Percentiles rank a stretch among this genome's conserved stretches.
Conservation (phyloP, 2,888 invertebrate genomes). For the Leucophenga maculata region DNA sequence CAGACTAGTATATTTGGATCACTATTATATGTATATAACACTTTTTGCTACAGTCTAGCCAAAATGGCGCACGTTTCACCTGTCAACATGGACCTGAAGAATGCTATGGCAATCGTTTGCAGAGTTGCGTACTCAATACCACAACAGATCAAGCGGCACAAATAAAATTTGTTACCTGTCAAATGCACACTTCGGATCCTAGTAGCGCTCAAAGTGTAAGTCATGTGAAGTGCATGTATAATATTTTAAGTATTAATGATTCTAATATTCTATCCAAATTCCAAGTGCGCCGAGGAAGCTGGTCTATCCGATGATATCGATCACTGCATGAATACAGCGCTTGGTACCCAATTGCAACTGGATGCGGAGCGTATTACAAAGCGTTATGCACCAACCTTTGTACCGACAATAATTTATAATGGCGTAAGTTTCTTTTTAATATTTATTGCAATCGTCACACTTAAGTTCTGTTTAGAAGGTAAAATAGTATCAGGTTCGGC, state of each 20-base stretch:
- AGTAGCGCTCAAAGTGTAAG: conserved; percentile 65
- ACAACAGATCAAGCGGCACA: conserved; percentile 69
- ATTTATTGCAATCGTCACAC: no score
- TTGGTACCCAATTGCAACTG: conserved; percentile 73
- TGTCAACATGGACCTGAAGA: conserved; percentile 79
- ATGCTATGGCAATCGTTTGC: conserved; percentile 77
- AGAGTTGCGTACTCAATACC: conserved; percentile 75
- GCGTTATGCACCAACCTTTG: conserved; percentile 70
- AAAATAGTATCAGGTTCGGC: no score
- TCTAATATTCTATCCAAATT: not conserved
- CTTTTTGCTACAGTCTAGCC: conserved; percentile 52
- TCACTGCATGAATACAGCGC: conserved; percentile 69
- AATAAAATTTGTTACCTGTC: conserved; percentile 75
- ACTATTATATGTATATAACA: no score
- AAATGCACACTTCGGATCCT: conserved; percentile 73
- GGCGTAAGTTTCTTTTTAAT: conserved; percentile 72
- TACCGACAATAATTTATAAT: conserved; percentile 75
- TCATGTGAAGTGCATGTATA: not conserved
- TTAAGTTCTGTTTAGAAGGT: no score
- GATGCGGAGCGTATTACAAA: conserved; percentile 73
- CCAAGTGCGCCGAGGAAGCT: conserved; percentile 71
- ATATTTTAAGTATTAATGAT: not conserved
- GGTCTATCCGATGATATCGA: conserved; percentile 70
- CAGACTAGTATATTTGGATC: not conserved
- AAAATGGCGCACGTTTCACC: conserved; percentile 72